A percentile compares a stretch with the other conserved stretches of the same genome.
These are phyloP conservation scores for Charadrius vociferus DNA, from an alignment of 2,113 vertebrate genomes.

Conservation along the genomic window DNA sequence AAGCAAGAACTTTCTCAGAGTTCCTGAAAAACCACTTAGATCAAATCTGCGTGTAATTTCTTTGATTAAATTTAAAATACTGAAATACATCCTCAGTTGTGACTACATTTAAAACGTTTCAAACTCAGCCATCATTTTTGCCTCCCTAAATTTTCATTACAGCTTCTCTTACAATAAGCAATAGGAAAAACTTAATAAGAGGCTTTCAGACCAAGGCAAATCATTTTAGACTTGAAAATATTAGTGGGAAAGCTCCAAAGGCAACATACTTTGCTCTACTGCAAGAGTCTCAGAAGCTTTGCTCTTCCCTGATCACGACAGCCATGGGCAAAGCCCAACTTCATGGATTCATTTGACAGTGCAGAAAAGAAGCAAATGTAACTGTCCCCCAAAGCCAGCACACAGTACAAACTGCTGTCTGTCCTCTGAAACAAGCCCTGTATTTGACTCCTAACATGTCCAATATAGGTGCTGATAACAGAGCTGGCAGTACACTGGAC, in stretches of 20 bases:
- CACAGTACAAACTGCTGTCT: background rate
- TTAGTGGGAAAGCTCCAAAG: background rate
- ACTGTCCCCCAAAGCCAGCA: background rate
- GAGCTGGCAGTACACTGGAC: background rate
- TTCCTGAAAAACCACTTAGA: background rate
- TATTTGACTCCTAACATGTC: background rate
- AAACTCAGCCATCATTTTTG: background rate
- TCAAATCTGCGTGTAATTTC: background rate
- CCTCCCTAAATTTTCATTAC: background rate
- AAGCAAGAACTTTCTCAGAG: background rate
- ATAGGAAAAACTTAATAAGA: background rate
- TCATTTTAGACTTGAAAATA: background rate
- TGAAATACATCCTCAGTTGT: background rate
- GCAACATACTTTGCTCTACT: background rate
- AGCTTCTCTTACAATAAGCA: background rate
- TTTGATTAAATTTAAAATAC: background rate
- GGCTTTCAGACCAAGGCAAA: background rate
- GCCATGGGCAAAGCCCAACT: background rate
- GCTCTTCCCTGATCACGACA: background rate
- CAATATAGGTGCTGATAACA: background rate
- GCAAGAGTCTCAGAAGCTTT: background rate
- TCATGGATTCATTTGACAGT: background rate
- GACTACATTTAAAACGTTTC: background rate
- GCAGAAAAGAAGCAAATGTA: background rate
- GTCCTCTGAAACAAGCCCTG: background rate